Evolutionary conservation across 2,113 vertebrate species (phyloP).

Genomic region (Numida meleagris): DNA sequence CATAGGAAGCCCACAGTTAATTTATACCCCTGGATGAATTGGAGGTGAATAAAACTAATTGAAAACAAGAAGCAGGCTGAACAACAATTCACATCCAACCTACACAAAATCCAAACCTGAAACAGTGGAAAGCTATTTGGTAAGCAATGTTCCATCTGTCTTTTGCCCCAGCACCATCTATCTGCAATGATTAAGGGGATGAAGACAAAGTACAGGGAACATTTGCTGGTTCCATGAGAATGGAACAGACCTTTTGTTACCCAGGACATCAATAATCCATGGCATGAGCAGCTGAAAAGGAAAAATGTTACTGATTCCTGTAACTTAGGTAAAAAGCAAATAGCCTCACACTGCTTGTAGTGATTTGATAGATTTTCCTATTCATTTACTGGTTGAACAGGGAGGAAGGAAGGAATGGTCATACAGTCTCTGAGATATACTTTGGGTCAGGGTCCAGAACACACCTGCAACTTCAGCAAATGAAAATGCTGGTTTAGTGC

Average conservation of each 20-base stretch:
- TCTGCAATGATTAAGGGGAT: background rate
- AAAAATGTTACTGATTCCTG: background rate
- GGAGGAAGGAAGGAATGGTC: background rate
- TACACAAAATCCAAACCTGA: background rate
- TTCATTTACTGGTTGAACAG: background rate
- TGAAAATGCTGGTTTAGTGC: background rate
- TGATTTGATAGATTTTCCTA: background rate
- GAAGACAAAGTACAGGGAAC: background rate
- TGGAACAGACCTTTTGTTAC: accelerated
- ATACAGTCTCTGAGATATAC: background rate
- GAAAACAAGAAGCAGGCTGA: background rate
- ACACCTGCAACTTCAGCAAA: background rate
- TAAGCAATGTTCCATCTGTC: background rate
- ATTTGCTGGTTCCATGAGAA: background rate
- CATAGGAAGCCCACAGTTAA: background rate
- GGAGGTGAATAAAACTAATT: background rate
- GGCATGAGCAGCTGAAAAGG: background rate
- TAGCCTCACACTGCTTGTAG: background rate
- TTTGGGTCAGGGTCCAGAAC: background rate
- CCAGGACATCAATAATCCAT: background rate
- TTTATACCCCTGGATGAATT: background rate
- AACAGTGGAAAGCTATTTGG: background rate
- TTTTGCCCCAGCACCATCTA: background rate
- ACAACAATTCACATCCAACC: background rate
- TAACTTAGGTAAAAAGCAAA: background rate